A percentile compares a stretch with the other conserved stretches of the same genome.
Conservation (phyloP, 1,140 invertebrate species). For the Conopomorpha cramerella region DNA sequence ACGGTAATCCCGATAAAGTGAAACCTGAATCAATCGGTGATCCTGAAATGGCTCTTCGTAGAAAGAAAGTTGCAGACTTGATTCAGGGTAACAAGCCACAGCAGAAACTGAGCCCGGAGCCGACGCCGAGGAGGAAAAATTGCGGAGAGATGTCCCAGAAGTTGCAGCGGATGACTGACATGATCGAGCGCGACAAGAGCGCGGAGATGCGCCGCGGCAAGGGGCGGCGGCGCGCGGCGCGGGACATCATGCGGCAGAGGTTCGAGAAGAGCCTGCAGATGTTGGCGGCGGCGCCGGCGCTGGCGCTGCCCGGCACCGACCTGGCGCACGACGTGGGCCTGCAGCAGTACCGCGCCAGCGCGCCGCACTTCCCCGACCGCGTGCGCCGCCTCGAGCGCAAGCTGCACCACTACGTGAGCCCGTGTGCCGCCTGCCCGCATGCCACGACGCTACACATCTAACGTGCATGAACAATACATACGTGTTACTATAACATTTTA, state of each 20-base stretch:
- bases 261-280: slow-evolving; percentile 45
- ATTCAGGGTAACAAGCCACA: slow-evolving; percentile 22
- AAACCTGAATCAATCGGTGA: slow-evolving; percentile 28
- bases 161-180: slow-evolving; percentile 32
- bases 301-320: slow-evolving; percentile 23
- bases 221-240: slow-evolving; percentile 26
- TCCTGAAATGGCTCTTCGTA: slow-evolving; percentile 28
- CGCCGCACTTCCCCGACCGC: slow-evolving; percentile 36
- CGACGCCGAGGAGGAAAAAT: slow-evolving; percentile 11
- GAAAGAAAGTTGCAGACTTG: slow-evolving; percentile 26
- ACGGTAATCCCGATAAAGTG: slow-evolving; percentile 21
- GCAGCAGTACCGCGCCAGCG: slow-evolving; percentile 62
- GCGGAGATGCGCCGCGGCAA: slow-evolving; percentile 21
- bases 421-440: too few relatives aligned
- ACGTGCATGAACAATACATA: too few relatives aligned
- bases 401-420: slow-evolving; percentile 49
- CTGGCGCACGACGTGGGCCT: slow-evolving; percentile 38
- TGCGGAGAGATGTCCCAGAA: slow-evolving; percentile 31
- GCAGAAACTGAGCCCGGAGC: slow-evolving; percentile 8
- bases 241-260: slow-evolving; percentile 35
- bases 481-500: too few relatives aligned
- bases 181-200: slow-evolving; percentile 26
- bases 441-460: too few relatives aligned
- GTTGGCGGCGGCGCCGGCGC: slow-evolving; percentile 27
- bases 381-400: slow-evolving; percentile 38